These are phyloP conservation scores for Nestor notabilis DNA, from an alignment of 2,113 vertebrate species.

Conservation along the genomic window DNA sequence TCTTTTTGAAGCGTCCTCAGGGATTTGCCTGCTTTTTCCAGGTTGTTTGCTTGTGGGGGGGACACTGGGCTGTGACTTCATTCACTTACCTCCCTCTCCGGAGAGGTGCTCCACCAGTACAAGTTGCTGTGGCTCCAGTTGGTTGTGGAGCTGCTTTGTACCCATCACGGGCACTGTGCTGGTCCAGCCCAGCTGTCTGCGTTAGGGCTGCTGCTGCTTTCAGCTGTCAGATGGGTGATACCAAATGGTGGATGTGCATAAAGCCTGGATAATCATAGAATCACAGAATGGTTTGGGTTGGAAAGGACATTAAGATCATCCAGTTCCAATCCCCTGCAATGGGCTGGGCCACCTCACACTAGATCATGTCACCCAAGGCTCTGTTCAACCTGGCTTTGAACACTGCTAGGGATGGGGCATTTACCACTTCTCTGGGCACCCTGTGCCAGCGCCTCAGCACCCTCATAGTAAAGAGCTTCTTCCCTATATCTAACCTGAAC, in stretches of 20 bases:
- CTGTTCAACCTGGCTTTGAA: background rate
- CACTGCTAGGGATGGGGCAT: background rate
- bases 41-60: background rate
- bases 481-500: background rate
- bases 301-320: background rate
- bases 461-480: background rate
- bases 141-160: background rate
- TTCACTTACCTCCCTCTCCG: background rate
- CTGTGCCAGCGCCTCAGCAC: background rate
- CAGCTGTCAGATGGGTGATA: background rate
- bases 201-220: background rate
- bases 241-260: accelerated
- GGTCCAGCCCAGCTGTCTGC: background rate
- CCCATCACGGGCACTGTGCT: accelerated
- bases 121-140: background rate
- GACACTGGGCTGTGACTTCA: background rate
- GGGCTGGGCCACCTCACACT: background rate
- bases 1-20: background rate
- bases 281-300: background rate
- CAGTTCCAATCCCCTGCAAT: background rate
- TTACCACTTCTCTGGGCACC: background rate
- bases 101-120: background rate
- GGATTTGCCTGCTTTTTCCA: background rate
- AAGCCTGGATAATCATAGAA: background rate
- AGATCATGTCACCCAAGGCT: too few relatives aligned